Evolutionary conservation across 1,140 invertebrate genomes (phyloP), one percentile per base, ranked within the genome.

Genomic region (Sycobia sp.): DNA sequence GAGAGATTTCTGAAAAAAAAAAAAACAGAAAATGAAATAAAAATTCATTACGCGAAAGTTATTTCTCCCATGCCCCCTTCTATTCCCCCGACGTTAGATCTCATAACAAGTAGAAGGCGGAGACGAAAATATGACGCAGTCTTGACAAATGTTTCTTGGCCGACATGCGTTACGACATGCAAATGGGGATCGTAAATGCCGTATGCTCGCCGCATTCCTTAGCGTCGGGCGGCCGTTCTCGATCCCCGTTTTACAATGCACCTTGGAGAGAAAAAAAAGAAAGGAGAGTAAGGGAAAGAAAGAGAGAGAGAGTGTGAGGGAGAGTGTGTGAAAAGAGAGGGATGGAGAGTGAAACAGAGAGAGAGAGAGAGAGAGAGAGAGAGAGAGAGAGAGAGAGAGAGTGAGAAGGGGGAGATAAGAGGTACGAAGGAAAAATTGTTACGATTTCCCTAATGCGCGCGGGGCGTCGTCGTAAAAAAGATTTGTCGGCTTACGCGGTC

Each of bases 341-440:
- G n/a, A n/a, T n/a, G n/a, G n/a, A n/a, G n/a, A n/a, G n/a, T n/a
- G n/a, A n/a, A n/a, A n/a, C n/a, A n/a, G n/a, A n/a, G n/a, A n/a
- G n/a, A n/a, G n/a, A n/a, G n/a, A n/a, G n/a, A n/a, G n/a, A n/a
- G n/a, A n/a, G n/a, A n/a, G n/a, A n/a, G n/a, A n/a, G n/a, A n/a
- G n/a, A n/a, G n/a, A n/a, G n/a, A n/a, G n/a, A n/a, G n/a, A n/a
- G n/a, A n/a, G n/a, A n/a, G n/a, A n/a, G n/a, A n/a, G n/a, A n/a
- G n/a, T n/a, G n/a, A n/a, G n/a, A n/a, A n/a, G n/a, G n/a, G n/a
- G n/a, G n/a, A n/a, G n/a, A n/a, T n/a, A n/a, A n/a, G n/a, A n/a
- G n/a, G n/a, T n/a, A n/a, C n/a, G n/a, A n/a, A n/a, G 18, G 41
- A 54, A 16, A 56, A 56, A 56, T 44, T 56, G 53, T 56, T 56